Evolutionary conservation across 2,888 invertebrate genomes (phyloP).

Genomic region (Cyrtodaria siliqua): DNA sequence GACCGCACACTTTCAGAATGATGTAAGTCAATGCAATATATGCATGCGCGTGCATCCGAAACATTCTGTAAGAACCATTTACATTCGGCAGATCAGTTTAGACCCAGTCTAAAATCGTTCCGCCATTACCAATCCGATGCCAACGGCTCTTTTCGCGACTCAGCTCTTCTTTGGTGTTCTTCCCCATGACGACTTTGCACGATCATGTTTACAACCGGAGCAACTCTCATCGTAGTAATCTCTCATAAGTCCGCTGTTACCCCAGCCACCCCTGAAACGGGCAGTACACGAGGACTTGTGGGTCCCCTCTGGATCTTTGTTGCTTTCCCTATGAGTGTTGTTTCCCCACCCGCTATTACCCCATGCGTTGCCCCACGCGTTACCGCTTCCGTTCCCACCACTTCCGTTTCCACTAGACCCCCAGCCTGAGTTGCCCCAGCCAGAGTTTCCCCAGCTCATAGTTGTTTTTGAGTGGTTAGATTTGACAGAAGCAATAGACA

Average conservation of each 20-base stretch:
- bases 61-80: conserved; percentile 40
- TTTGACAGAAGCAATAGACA: too few species aligned
- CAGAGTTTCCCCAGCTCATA: too few species aligned
- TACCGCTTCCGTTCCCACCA: conserved; percentile 1
- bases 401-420: background rate
- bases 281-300: conserved; percentile 37
- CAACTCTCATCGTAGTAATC: conserved; percentile 47
- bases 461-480: too few species aligned
- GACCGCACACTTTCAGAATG: too few species aligned
- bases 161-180: background rate
- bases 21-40: too few species aligned
- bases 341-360: conserved; percentile 22
- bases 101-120: too few species aligned
- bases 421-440: too few species aligned
- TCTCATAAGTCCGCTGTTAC: conserved; percentile 21
- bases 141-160: conserved; percentile 2
- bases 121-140: conserved; percentile 24
- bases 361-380: too few species aligned
- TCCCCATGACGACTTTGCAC: conserved; percentile 33
- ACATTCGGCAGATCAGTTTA: too few species aligned
- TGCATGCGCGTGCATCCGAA: too few species aligned
- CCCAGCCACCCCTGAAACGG: conserved; percentile 30
- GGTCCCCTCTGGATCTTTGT: conserved; percentile 38
- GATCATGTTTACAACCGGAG: conserved; percentile 42
- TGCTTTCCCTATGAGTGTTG: conserved; percentile 7